Conservation (phyloP, 2,797 vertebrate genomes). For the Avahi laniger region DNA sequence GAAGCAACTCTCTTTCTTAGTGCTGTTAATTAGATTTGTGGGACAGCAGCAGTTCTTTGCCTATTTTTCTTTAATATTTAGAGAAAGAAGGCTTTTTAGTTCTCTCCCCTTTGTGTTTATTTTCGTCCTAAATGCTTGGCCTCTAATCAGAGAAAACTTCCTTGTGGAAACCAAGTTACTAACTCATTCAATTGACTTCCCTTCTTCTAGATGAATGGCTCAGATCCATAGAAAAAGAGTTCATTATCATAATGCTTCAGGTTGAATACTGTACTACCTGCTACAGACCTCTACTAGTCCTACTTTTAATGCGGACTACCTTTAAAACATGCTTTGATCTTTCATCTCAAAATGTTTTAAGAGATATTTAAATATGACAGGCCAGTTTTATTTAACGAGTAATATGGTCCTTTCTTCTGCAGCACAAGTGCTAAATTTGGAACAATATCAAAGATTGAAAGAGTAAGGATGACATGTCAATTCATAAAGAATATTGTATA, state of each 20-base stretch:
- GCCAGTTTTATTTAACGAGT: constrained; percentile 29
- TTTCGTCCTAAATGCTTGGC: constrained; percentile 37
- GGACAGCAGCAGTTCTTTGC: neutral
- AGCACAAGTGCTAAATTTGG: constrained; percentile 5
- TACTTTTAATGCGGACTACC: neutral
- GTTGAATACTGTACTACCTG: constrained; percentile 45
- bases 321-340: constrained; percentile 44
- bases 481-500: constrained; percentile 1
- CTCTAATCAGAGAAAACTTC: constrained; percentile 30
- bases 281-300: neutral
- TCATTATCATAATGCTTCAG: constrained; percentile 49
- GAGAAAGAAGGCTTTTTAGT: neutral
- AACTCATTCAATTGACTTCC: constrained; percentile 31
- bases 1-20: constrained; percentile 3
- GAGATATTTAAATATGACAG: constrained; percentile 43
- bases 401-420: neutral
- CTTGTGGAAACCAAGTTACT: constrained; percentile 29
- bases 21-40: constrained; percentile 50
- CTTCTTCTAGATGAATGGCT: constrained; percentile 40
- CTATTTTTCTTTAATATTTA: constrained; percentile 49
- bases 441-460: constrained; percentile 24
- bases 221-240: neutral
- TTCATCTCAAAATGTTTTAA: constrained; percentile 42
- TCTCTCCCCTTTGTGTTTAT: constrained; percentile 46
- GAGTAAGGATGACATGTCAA: constrained; percentile 3